Percentiles rank a stretch among this genome's conserved stretches.
phyloP scores from a whole-genome alignment of 2,888 invertebrate genomes.

The Drosophila histrio region DNA sequence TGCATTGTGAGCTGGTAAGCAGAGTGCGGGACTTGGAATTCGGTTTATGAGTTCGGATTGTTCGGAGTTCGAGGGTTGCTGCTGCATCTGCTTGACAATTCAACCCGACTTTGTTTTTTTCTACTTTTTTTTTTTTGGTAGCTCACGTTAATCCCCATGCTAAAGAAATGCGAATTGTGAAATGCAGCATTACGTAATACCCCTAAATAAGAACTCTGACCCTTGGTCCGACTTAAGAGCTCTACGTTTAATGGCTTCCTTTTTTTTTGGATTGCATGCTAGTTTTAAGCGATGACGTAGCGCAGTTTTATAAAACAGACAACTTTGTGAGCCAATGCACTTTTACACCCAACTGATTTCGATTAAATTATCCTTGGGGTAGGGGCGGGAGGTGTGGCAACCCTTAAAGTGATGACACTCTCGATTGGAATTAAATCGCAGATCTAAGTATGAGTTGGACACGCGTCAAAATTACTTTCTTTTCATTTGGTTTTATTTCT shows the following conservation, averaged over 20 bases:
- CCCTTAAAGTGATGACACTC: slow-evolving; percentile 18
- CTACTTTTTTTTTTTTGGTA: slow-evolving; percentile 11
- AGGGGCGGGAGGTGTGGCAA: not conserved
- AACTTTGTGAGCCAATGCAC: slow-evolving; percentile 15
- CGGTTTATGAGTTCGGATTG: slow-evolving; percentile 8
- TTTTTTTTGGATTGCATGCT: slow-evolving; percentile 11
- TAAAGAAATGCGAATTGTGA: slow-evolving; percentile 22
- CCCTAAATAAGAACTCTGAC: slow-evolving; percentile 13
- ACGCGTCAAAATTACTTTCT: slow-evolving; percentile 31
- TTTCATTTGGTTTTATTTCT: slow-evolving; percentile 23
- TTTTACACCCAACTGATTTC: slow-evolving; percentile 18
- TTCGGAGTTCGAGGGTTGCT: slow-evolving; percentile 33
- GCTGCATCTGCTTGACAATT: slow-evolving; percentile 54
- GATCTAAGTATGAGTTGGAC: slow-evolving; percentile 5
- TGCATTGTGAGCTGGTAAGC: slow-evolving; percentile 26
- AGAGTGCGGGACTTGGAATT: not conserved
- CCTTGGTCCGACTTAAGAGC: slow-evolving; percentile 34
- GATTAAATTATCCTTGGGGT: slow-evolving; percentile 11
- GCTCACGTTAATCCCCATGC: slow-evolving; percentile 34
- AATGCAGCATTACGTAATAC: slow-evolving; percentile 8
- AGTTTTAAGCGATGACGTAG: slow-evolving; percentile 35
- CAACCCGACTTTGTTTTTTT: slow-evolving; percentile 26
- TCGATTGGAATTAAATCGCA: slow-evolving; percentile 32
- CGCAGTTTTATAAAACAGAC: slow-evolving; percentile 33
- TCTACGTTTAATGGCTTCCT: slow-evolving; percentile 22